A percentile compares a stretch with the other conserved stretches of the same genome.
Evolutionary conservation across 2,888 invertebrate species (phyloP).

Genomic region (Clusia tigrina): DNA sequence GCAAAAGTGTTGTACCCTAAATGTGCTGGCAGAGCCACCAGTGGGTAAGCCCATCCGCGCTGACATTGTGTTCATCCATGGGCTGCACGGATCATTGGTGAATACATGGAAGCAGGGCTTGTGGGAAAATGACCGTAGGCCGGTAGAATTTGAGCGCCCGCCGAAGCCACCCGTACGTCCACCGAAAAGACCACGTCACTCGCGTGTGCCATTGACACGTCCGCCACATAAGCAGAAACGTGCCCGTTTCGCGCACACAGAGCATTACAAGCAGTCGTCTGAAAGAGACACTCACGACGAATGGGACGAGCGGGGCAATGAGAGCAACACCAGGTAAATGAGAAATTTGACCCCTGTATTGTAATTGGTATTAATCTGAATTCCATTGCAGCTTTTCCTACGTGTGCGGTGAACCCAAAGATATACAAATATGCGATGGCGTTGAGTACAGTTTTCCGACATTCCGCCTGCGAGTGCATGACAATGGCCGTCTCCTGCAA

Average conservation of each 20-base stretch:
- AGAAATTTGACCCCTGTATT: background rate
- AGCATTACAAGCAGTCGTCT: conserved; percentile 31
- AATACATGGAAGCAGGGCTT: conserved; percentile 85
- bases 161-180: conserved; percentile 61
- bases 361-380: no score
- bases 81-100: conserved; percentile 71
- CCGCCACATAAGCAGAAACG: conserved; percentile 59
- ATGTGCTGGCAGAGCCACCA: conserved; percentile 60
- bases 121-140: conserved; percentile 67
- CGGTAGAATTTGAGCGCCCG: conserved; percentile 61
- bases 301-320: conserved; percentile 27
- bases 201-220: conserved; percentile 51
- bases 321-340: conserved; percentile 17
- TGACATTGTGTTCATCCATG: conserved; percentile 86
- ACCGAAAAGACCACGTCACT: conserved; percentile 59
- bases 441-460: conserved; percentile 62
- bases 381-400: conserved; percentile 45
- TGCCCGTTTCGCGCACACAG: conserved; percentile 46
- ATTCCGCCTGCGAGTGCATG: conserved; percentile 59
- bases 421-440: conserved; percentile 55
- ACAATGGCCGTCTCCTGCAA: conserved; percentile 48
- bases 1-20: conserved; percentile 57
- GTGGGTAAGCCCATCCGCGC: conserved; percentile 62
- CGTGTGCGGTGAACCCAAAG: conserved; percentile 52
- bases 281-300: conserved; percentile 24